These are phyloP conservation scores for Scrobipalpa atriplicella DNA, from an alignment of 2,888 invertebrate genomes.

Conservation along the genomic window DNA sequence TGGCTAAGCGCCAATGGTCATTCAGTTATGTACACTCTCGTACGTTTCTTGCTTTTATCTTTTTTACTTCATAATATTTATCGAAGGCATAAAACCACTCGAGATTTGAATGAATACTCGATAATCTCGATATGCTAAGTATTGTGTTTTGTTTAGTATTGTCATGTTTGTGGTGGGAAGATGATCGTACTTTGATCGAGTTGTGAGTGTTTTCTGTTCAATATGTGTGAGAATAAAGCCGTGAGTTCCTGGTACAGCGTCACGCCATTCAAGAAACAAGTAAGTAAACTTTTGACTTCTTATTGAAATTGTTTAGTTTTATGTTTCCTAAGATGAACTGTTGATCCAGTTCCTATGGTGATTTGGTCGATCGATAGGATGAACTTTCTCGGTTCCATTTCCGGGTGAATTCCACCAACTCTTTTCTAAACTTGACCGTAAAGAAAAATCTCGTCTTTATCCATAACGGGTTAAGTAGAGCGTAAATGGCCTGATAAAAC, in stretches of 20 bases:
- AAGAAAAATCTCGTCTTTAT: too few relatives aligned
- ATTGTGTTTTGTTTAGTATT: background rate
- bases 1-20: background rate
- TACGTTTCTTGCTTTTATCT: background rate
- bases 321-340: too few relatives aligned
- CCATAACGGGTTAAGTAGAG: too few relatives aligned
- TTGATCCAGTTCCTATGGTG: too few relatives aligned
- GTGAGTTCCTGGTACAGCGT: background rate
- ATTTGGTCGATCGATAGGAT: too few relatives aligned
- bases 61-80: constrained; percentile 11
- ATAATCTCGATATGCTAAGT: background rate
- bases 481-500: too few relatives aligned
- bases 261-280: constrained; percentile 14
- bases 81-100: background rate
- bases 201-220: background rate
- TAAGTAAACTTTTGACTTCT: background rate
- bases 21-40: constrained; percentile 4
- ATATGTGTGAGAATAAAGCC: background rate
- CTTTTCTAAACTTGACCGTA: too few relatives aligned
- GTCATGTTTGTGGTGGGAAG: background rate
- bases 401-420: too few relatives aligned
- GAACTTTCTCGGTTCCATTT: too few relatives aligned
- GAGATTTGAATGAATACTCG: background rate
- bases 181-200: background rate
- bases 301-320: background rate